Evolutionary conservation across 2,113 vertebrate genomes (phyloP), one percentile per base, ranked within the genome.

Genomic region (Paramormyrops kingsleyae): DNA sequence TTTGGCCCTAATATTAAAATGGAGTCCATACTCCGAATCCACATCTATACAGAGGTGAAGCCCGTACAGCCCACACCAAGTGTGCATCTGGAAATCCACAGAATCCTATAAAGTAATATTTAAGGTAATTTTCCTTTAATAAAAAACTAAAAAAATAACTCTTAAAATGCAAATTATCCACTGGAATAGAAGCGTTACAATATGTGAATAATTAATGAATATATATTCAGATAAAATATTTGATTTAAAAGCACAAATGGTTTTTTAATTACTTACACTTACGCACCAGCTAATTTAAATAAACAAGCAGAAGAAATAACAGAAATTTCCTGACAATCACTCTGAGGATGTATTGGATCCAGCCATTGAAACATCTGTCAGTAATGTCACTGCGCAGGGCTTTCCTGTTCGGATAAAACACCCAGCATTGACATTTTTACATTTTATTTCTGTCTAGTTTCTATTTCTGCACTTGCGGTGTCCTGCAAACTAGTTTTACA

Each of bases 121-220:
- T 15, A 77, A 35, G 31, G 27, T 74, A 8, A 66, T 66, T 31
- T n/a, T 39, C 70, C 70, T 77, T 39, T 35, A 39, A 17, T 35
- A 77, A 39, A 77, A 35, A 39, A 77, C 27, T 17, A 77, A 19
- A 77, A 77, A 77, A 77, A 77, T 39, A 39, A 77, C 31, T 35
- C 31, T 77, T 77, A 39, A 39, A 77, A 35, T 39, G 27, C 13
- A 77, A 77, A 77, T 77, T 77, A 77, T 77, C 5, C 35, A 6
- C 31, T 39, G 35, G 35, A 31, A 66, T 31, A 66, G n/a, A 66
- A 27, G 8, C n/a, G 9, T 27, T 27, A 66, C 8, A 27, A 13
- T n/a, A 21, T 52, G 9, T 92, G 90, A 93, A 93, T 92, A 91
- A 92, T 90, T 90, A 31, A 92, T 87, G 39, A 47, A 88, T 90